phyloP scores from a whole-genome alignment of 2,113 vertebrate species.

The Phasianus colchicus region DNA sequence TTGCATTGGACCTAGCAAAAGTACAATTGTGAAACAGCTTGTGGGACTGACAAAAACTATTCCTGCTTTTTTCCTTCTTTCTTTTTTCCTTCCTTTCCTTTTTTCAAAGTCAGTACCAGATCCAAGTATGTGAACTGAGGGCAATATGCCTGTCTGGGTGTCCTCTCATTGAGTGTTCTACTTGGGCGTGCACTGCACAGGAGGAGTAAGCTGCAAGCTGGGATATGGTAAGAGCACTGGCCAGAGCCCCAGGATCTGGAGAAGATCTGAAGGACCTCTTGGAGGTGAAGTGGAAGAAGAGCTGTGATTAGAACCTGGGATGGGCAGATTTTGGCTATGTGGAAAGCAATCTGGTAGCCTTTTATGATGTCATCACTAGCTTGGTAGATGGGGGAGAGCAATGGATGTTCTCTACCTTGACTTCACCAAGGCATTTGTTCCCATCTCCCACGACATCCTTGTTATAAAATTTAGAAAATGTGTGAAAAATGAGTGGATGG shows the following conservation, averaged over 20 bases:
- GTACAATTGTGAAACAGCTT: neutral
- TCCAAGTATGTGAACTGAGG: neutral
- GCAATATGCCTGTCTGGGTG: neutral
- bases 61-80: neutral
- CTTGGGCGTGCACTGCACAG: neutral
- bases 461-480: too few relatives aligned
- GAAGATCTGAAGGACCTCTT: neutral
- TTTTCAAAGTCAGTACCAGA: neutral
- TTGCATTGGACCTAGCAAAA: neutral
- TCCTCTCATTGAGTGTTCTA: neutral
- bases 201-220: neutral
- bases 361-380: too few relatives aligned
- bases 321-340: neutral
- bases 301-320: neutral
- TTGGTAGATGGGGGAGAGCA: too few relatives aligned
- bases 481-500: too few relatives aligned
- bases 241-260: neutral
- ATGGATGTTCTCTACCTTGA: too few relatives aligned
- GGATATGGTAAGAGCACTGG: rapidly evolving
- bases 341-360: too few relatives aligned
- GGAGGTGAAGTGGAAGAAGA: neutral
- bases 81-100: neutral
- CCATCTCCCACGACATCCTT: too few relatives aligned
- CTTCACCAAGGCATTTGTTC: too few relatives aligned
- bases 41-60: neutral